Evolutionary conservation across 2,888 invertebrate genomes (phyloP).

Genomic region (Eupsilia transversa): DNA sequence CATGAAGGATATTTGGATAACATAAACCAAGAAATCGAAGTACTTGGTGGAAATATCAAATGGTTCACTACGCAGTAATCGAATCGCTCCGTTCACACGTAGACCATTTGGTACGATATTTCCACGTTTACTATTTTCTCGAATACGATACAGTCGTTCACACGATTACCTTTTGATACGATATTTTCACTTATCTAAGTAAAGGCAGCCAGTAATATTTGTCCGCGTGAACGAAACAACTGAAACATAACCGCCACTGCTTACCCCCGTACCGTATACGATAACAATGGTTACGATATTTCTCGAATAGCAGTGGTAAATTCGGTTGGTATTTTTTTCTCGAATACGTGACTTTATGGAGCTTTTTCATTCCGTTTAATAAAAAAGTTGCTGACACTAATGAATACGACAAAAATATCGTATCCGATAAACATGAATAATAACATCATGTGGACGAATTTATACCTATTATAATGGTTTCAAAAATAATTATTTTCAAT

Average conservation of each 20-base stretch:
- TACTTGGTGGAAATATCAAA: neutral
- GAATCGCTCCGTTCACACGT: neutral
- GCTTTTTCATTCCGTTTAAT: neutral
- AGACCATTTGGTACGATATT: neutral
- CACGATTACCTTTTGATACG: no score
- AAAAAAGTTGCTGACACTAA: neutral
- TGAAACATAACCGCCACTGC: no score
- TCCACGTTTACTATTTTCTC: neutral
- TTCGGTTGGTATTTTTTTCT: neutral
- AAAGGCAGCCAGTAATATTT: no score
- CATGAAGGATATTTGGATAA: constrained; percentile 17
- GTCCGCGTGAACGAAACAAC: no score
- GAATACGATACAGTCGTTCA: neutral
- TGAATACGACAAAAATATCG: neutral
- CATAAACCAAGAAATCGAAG: neutral
- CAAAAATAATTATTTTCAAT: no score
- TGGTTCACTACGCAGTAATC: neutral
- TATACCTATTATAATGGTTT: neutral
- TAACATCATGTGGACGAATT: no score
- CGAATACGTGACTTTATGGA: neutral
- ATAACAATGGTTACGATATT: neutral
- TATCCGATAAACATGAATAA: no score
- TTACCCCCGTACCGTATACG: neutral
- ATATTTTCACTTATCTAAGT: neutral
- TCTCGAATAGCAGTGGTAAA: neutral